Conservation (phyloP, 2,113 vertebrate genomes). For the Sarotherodon lohbergeri region DNA sequence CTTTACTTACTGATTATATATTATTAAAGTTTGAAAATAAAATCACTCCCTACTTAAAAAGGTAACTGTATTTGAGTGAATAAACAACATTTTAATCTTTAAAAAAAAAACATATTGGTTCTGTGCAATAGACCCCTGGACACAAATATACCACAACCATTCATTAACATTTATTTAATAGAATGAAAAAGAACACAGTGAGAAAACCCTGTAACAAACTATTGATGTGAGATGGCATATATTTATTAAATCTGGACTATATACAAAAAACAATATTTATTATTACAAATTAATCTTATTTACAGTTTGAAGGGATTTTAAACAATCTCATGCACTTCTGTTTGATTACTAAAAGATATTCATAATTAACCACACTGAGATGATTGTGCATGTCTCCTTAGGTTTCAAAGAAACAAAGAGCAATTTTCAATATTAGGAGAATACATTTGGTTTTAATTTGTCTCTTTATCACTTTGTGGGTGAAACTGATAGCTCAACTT, state of each 20-base stretch:
- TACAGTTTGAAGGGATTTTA: conserved; percentile 71
- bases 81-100: conserved; percentile 53
- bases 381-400: not conserved
- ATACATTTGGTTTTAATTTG: conserved; percentile 21
- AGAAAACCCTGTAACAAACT: conserved; percentile 33
- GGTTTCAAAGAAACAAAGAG: not conserved
- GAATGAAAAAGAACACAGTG: conserved; percentile 36
- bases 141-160: conserved; percentile 66
- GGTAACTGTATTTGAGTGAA: conserved; percentile 28
- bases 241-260: conserved; percentile 74
- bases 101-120: conserved; percentile 35
- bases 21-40: conserved; percentile 52
- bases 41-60: conserved; percentile 41
- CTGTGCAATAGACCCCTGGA: conserved; percentile 42
- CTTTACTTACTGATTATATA: conserved; percentile 53
- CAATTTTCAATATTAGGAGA: not conserved
- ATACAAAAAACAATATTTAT: conserved; percentile 73
- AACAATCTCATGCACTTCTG: conserved; percentile 58
- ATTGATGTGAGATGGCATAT: conserved; percentile 36
- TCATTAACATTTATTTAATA: conserved; percentile 49
- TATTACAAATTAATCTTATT: conserved; percentile 78
- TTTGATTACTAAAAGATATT: conserved; percentile 9
- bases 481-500: conserved; percentile 77
- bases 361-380: conserved; percentile 24
- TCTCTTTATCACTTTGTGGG: conserved; percentile 76